Base-by-base conservation (phyloP, 92 coral and sea anemone genomes). In the Anthopleura xanthogrammica region DNA sequence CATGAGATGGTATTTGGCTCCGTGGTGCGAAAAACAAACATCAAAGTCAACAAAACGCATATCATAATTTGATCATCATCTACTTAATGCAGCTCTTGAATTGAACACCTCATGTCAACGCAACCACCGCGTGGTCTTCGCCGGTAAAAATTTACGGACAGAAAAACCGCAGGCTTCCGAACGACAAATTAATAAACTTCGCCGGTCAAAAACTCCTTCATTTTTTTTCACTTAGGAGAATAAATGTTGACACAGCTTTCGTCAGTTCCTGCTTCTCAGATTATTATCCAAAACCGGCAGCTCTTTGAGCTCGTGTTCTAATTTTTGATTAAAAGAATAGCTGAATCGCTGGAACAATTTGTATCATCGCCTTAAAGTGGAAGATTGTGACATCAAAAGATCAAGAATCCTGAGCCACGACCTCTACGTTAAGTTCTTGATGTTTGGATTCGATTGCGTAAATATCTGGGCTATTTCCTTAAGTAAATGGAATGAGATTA, bases 381-480 rank as follows among this genome's bases (percentile, higher is more conserved):
- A 22, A 62, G 17, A 22, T 22, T 7, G 22, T 19, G 29, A 4
- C 7, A 19, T 36, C 11, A 20, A 29, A 36, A 68, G 41, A 23
- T 68, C 41, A 36, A 12, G 41, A 23, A 14, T 43, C 74, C 74
- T 24, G 23, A n/a, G 70, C 9, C 43, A 68, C 42, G 74, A 36
- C 14, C 42, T 29, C 41, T 68, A 36, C 6, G 42, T 68, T 68
- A 13, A 24, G 42, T 23, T 68, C 41, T 68, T 16, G 36, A 29
- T 62, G 42, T 16, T 36, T 17, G 22, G 79, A 83, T 17, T 48
- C 57, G 75, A 83, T 83, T 64, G 70, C 70, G 46, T 68, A 83
- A 83, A 54, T 57, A 83, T 83, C 80, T 60, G 24, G 73, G 56
- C 80, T 72, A 83, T 83, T 83, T 83, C 86, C 86, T 83, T 39